Evolutionary conservation across 64 coral and sea anemone species (phyloP).

Genomic region (Montipora cactus): DNA sequence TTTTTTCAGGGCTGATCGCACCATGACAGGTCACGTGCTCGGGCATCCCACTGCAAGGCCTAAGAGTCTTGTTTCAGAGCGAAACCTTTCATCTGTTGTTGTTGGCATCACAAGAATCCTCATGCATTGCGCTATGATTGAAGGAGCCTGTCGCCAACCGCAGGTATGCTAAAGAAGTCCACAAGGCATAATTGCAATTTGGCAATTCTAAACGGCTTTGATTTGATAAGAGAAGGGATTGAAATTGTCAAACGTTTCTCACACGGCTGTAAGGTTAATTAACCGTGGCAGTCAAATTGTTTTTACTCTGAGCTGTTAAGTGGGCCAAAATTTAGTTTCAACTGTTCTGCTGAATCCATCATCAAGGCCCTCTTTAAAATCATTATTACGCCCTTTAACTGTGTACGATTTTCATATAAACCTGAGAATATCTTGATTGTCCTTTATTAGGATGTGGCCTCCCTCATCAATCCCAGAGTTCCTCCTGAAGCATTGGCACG

Average conservation of each 20-base stretch:
- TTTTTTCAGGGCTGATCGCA: slow-evolving; percentile 25
- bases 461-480: slow-evolving; percentile 34
- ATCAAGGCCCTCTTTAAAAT: too few species aligned
- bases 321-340: too few species aligned
- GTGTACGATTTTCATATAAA: neutral
- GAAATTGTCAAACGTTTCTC: too few species aligned
- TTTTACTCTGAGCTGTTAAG: too few species aligned
- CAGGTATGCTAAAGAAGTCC: neutral
- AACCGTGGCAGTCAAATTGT: too few species aligned
- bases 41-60: slow-evolving; percentile 21
- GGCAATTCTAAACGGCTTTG: too few species aligned
- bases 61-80: slow-evolving; percentile 27
- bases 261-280: too few species aligned
- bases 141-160: slow-evolving; percentile 43
- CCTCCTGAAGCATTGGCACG: slow-evolving; percentile 9
- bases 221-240: too few species aligned
- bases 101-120: slow-evolving; percentile 40
- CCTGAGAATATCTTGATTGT: neutral
- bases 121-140: slow-evolving; percentile 64
- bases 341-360: too few species aligned
- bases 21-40: slow-evolving; percentile 39
- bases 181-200: too few species aligned
- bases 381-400: too few species aligned
- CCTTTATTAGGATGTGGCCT: neutral
- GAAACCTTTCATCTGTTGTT: slow-evolving; percentile 38